A percentile compares a stretch with the other conserved stretches of the same genome.
These are phyloP conservation scores for Microchirus variegatus DNA, from an alignment of 2,797 vertebrate species.

Conservation along the genomic window DNA sequence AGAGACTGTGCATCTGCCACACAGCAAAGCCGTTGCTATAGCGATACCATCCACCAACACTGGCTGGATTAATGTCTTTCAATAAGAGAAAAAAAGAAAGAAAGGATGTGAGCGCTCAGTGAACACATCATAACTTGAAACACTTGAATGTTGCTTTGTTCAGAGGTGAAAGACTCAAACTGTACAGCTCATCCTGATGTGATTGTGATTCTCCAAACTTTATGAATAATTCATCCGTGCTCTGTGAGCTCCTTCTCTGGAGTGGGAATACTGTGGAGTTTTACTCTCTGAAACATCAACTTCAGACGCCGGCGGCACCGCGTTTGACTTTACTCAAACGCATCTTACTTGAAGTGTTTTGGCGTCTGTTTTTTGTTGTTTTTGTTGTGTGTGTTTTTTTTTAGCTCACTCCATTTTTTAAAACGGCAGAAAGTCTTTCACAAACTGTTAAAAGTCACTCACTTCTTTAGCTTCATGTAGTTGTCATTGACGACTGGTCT, in stretches of 20 bases:
- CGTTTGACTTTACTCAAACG: not conserved
- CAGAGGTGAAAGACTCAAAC: slow-evolving; percentile 4
- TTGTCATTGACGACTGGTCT: slow-evolving; percentile 88
- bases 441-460: slow-evolving; percentile 48
- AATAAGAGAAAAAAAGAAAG: slow-evolving; percentile 22
- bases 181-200: slow-evolving; percentile 11
- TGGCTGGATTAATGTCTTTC: slow-evolving; percentile 44
- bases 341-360: too few relatives aligned
- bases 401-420: too few relatives aligned
- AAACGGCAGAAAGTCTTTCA: not conserved
- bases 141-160: slow-evolving; percentile 14
- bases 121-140: slow-evolving; percentile 15
- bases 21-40: slow-evolving; percentile 73
- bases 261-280: not conserved
- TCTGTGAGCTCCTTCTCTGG: not conserved
- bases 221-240: slow-evolving; percentile 1
- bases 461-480: slow-evolving; percentile 95
- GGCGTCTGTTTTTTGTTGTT: too few relatives aligned
- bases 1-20: slow-evolving; percentile 59
- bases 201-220: slow-evolving; percentile 7
- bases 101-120: slow-evolving; percentile 40
- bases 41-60: slow-evolving; percentile 65
- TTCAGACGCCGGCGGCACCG: not conserved
- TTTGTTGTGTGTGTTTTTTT: too few relatives aligned
- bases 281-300: slow-evolving; percentile 1